Conservation (phyloP, 2,113 vertebrate genomes). For the Gadus chalcogrammus region DNA sequence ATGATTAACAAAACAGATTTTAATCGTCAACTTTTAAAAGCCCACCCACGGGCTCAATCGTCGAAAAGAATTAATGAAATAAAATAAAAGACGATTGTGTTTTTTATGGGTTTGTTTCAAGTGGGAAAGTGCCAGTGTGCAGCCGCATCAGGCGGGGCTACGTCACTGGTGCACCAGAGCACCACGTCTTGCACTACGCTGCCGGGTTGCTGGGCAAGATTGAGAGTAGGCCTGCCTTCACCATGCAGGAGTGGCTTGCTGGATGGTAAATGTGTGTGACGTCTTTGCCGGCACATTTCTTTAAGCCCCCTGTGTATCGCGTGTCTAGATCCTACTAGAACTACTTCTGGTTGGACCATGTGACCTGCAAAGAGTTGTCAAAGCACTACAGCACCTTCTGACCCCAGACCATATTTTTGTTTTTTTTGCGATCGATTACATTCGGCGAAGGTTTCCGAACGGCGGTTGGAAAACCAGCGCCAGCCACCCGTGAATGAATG, state of each 20-base stretch:
- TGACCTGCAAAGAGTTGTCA: conserved; percentile 51
- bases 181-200: conserved; percentile 10
- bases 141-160: conserved; percentile 14
- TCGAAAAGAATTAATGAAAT: neutral
- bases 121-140: neutral
- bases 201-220: conserved; percentile 69
- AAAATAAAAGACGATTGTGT: conserved; percentile 2
- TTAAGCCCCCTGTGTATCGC: conserved; percentile 64
- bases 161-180: conserved; percentile 18
- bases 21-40: too few species aligned
- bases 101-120: neutral
- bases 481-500: conserved; percentile 1
- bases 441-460: conserved; percentile 22
- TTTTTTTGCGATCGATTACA: neutral
- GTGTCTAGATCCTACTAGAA: conserved; percentile 62
- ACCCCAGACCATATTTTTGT: neutral
- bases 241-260: conserved; percentile 46
- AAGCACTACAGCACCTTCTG: conserved; percentile 38
- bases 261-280: conserved; percentile 55
- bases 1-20: conserved; percentile 1
- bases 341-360: conserved; percentile 52
- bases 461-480: neutral
- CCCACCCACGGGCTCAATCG: neutral
- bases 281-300: conserved; percentile 42
- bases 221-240: conserved; percentile 40